A percentile compares a stretch with the other conserved stretches of the same genome.
These are phyloP conservation scores for Leptoteleia sp. DNA, from an alignment of 1,140 invertebrate genomes.

Conservation along the genomic window DNA sequence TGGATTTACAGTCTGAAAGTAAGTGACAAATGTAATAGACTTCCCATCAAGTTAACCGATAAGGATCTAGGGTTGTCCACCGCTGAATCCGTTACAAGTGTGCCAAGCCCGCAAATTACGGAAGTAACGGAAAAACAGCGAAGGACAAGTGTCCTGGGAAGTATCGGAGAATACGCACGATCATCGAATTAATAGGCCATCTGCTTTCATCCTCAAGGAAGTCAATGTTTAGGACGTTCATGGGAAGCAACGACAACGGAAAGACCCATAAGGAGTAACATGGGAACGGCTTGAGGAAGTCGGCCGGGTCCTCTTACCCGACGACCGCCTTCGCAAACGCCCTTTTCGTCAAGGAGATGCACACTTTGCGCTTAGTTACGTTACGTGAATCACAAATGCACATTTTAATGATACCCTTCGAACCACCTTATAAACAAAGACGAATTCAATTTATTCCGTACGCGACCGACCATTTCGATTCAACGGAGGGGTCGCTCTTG, in stretches of 20 bases:
- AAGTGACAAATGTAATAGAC: too few species aligned
- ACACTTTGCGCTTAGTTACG: slow-evolving; percentile 60
- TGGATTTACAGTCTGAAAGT: too few species aligned
- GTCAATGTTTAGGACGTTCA: slow-evolving; percentile 81
- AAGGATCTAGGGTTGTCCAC: too few species aligned
- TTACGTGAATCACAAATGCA: slow-evolving; percentile 61
- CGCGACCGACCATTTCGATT: slow-evolving; percentile 32
- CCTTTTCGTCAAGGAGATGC: slow-evolving; percentile 62
- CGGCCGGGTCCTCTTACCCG: slow-evolving; percentile 65
- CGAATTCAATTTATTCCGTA: slow-evolving; percentile 54
- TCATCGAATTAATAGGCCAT: slow-evolving; percentile 80
- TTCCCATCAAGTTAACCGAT: too few species aligned
- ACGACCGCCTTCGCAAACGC: slow-evolving; percentile 59
- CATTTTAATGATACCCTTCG: slow-evolving; percentile 60
- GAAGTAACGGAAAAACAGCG: slow-evolving; percentile 64
- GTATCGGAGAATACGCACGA: slow-evolving; percentile 67
- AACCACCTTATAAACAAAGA: slow-evolving; percentile 60
- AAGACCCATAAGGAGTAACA: slow-evolving; percentile 78
- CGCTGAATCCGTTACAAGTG: slow-evolving; percentile 50
- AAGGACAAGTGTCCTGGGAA: slow-evolving; percentile 68
- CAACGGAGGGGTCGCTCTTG: slow-evolving; percentile 7
- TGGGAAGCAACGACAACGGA: slow-evolving; percentile 81
- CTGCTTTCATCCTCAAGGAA: slow-evolving; percentile 79
- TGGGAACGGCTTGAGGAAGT: slow-evolving; percentile 78
- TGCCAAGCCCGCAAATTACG: slow-evolving; percentile 9